phyloP scores from a whole-genome alignment of 2,888 invertebrate genomes.

The Drosophila limbata region DNA sequence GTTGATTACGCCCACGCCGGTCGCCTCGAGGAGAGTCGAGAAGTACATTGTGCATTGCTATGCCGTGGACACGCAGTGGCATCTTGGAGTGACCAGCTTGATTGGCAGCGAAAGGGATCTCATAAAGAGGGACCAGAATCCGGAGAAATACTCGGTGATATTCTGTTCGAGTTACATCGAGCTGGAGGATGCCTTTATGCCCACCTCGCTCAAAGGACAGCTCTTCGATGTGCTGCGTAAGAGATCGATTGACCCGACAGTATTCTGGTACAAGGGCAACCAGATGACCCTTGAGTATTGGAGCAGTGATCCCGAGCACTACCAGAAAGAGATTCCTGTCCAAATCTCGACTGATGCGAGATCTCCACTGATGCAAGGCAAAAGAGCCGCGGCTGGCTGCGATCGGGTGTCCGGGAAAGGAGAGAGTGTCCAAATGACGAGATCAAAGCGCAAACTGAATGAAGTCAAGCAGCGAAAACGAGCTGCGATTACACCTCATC shows the following conservation, averaged over 20 bases:
- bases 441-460: background rate
- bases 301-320: slow-evolving; percentile 5
- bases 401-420: background rate
- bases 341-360: background rate
- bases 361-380: background rate
- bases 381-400: background rate
- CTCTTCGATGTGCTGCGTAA: slow-evolving; percentile 12
- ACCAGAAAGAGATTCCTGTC: background rate
- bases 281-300: slow-evolving; percentile 5
- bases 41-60: slow-evolving; percentile 36
- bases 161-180: slow-evolving; percentile 23
- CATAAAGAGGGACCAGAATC: slow-evolving; percentile 9
- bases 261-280: slow-evolving; percentile 8
- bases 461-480: slow-evolving; percentile 1
- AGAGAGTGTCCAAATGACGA: background rate
- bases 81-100: slow-evolving; percentile 37
- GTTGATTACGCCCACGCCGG: slow-evolving; percentile 32
- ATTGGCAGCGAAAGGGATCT: slow-evolving; percentile 20
- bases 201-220: slow-evolving; percentile 10
- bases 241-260: background rate
- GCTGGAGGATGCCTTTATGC: slow-evolving; percentile 30
- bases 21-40: background rate
- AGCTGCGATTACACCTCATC: background rate
- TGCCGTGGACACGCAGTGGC: slow-evolving; percentile 9
- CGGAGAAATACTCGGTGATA: slow-evolving; percentile 17